Base-by-base conservation (phyloP, 2,113 vertebrate genomes). In the Heliornis fulica region DNA sequence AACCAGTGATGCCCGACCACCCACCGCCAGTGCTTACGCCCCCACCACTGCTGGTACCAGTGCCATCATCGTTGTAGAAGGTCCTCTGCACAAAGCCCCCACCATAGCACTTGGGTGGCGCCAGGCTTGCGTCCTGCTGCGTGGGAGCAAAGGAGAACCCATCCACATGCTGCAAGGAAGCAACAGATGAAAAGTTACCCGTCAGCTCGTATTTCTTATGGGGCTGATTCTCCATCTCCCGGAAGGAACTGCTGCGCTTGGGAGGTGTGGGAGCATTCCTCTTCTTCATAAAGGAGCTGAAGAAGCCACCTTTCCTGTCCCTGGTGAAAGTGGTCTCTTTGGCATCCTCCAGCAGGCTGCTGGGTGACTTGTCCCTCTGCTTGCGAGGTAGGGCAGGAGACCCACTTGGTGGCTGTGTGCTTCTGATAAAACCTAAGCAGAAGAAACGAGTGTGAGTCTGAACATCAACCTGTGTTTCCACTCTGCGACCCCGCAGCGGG, bases 211-310 rank as follows among this genome's bases (percentile, higher is more conserved):
- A 99, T 91, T 99, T 99, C 96, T 99, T 99, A 86, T 99, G 99
- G 78, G 99, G 99, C 90, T 99, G 99, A 13, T 99, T 99, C 96
- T 99, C 99, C 99, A 99, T 99, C 97, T 99, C 99, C 50, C 99
- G 98, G 97, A 99, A 99, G 78, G 99, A 99, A 79, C 99, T 99
- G 98, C 99, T 99, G 95, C 99, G 99, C 93, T 99, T 99, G 38
- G 99, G 99, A 16, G 99, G 99, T 1, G 98, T 99, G 22, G 99
- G 99, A 57, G 99, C 99, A 7, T 98, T 99, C 94, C 99, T 99
- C 97, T 99, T 99, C 97, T 99, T 99, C 97, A 99, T 99, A 87
- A 99, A 99, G 53, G 99, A 99, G 97, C 99, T 99, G 97, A 99
- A 99, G 98, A 99, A 99, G 94, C 99, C 99, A 9, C 99, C 98